Evolutionary conservation across 2,888 invertebrate species (phyloP).

Genomic region (Masnerella sp.): DNA sequence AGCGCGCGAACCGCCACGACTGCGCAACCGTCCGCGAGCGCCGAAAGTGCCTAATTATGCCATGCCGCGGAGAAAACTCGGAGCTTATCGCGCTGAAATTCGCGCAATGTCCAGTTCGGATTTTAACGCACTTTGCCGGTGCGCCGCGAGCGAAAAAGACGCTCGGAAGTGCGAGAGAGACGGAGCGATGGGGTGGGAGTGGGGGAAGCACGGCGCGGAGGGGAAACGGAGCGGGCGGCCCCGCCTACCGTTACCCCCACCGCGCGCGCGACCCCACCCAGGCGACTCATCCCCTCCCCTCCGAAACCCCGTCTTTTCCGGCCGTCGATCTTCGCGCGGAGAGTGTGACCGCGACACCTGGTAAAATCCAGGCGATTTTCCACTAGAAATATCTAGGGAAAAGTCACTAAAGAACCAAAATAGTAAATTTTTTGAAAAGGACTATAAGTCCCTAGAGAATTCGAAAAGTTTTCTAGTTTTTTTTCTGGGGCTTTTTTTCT

Average conservation of each 20-base stretch:
- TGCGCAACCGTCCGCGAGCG: constrained; percentile 9
- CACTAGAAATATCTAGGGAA: too few relatives aligned
- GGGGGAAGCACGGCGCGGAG: constrained; percentile 68
- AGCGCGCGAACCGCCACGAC: background rate
- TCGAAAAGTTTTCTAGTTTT: too few relatives aligned
- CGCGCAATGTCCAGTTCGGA: constrained; percentile 64
- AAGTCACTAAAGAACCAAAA: too few relatives aligned
- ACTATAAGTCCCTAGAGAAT: too few relatives aligned
- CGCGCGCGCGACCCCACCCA: constrained; percentile 32
- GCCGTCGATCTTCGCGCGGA: constrained; percentile 73
- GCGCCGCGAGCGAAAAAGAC: constrained; percentile 67
- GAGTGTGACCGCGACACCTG: constrained; percentile 74
- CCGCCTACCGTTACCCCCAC: constrained; percentile 53
- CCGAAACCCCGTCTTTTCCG: constrained; percentile 62
- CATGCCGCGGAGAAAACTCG: constrained; percentile 17
- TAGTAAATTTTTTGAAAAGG: too few relatives aligned
- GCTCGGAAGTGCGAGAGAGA: too few relatives aligned
- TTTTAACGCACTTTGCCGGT: constrained; percentile 52
- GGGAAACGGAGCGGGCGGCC: constrained; percentile 42
- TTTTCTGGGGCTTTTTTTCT: too few relatives aligned
- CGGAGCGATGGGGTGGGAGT: constrained; percentile 70
- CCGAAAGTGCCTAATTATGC: constrained; percentile 31
- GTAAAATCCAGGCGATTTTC: constrained; percentile 52
- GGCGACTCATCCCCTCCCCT: constrained; percentile 63
- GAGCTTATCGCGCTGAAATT: constrained; percentile 71